phyloP scores from a whole-genome alignment of 2,797 vertebrate genomes.

The Coreius guichenoti region DNA sequence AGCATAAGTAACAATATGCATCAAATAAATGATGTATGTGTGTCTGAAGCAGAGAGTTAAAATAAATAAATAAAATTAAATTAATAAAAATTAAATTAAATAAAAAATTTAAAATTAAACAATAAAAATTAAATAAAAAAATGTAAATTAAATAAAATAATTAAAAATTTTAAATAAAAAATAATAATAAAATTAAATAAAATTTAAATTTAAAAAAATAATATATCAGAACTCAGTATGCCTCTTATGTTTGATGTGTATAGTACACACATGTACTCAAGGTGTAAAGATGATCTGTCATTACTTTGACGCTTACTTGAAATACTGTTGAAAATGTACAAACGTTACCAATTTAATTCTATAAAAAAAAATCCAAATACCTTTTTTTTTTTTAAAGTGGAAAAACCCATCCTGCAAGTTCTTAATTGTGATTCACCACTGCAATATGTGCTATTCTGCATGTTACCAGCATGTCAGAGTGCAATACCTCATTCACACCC shows the following conservation, averaged over 20 bases:
- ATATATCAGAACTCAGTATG: neutral
- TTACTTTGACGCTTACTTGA: neutral
- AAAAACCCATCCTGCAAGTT: neutral
- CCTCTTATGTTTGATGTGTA: neutral
- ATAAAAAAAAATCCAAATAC: neutral
- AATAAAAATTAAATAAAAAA: too few species aligned
- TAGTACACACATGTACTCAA: too few species aligned
- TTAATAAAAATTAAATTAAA: too few species aligned
- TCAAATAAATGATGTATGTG: neutral
- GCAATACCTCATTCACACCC: conserved; percentile 28
- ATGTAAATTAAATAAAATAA: too few species aligned
- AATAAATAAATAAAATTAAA: too few species aligned
- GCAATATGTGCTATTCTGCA: too few species aligned
- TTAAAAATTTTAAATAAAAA: too few species aligned
- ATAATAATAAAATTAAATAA: too few species aligned
- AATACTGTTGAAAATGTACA: neutral
- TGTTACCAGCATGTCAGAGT: neutral
- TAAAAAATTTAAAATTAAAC: too few species aligned
- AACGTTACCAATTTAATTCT: neutral
- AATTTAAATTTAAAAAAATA: too few species aligned
- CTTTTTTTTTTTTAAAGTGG: neutral
- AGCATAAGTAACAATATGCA: neutral
- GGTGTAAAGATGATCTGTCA: neutral
- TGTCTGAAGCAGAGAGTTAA: neutral
- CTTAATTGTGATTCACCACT: too few species aligned